phyloP scores from a whole-genome alignment of 2,797 vertebrate species.

The Thamnophis elegans region DNA sequence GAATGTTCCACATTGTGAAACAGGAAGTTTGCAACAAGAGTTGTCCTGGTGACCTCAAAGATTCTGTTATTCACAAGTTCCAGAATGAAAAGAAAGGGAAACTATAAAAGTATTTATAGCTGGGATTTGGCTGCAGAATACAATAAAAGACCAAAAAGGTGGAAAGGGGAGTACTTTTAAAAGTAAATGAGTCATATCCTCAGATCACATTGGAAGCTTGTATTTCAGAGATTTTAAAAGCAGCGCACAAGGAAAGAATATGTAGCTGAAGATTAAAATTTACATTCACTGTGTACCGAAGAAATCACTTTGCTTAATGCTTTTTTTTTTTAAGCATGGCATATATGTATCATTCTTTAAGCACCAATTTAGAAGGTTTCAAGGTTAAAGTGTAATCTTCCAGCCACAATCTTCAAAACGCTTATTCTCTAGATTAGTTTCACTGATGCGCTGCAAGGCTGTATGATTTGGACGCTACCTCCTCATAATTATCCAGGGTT shows the following conservation, averaged over 20 bases:
- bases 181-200: background rate
- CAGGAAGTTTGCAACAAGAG: background rate
- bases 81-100: background rate
- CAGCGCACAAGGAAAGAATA: background rate
- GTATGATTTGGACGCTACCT: background rate
- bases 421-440: background rate
- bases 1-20: background rate
- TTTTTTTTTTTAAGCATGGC: background rate
- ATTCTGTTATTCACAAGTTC: background rate
- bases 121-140: background rate
- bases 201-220: slow-evolving; percentile 5
- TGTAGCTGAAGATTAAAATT: background rate
- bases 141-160: background rate
- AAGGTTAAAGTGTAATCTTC: slow-evolving; percentile 7
- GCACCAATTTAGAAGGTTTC: background rate
- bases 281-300: background rate
- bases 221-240: background rate
- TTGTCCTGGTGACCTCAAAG: background rate
- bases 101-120: background rate
- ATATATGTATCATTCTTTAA: background rate
- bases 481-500: background rate
- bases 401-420: background rate
- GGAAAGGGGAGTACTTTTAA: background rate
- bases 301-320: slow-evolving; percentile 9
- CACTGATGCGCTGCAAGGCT: background rate